Conservation (phyloP, 1,140 invertebrate species). For the Ostrea edulis region DNA sequence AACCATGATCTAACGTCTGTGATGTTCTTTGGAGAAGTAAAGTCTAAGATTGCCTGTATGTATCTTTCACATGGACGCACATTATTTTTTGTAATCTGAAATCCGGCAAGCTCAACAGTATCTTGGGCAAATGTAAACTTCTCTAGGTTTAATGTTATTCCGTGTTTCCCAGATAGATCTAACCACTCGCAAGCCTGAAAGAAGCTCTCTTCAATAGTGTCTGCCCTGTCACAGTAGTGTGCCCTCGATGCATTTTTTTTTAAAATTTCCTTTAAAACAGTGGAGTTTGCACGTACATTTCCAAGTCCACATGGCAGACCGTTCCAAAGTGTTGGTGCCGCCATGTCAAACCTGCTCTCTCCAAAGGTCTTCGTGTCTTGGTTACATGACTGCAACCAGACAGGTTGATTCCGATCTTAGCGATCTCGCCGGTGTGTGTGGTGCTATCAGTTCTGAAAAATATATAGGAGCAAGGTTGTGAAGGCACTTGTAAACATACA, state of each 20-base stretch:
- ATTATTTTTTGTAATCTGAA: constrained; percentile 55
- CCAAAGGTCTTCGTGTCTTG: no score
- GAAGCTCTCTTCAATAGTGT: constrained; percentile 56
- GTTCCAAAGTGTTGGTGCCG: no score
- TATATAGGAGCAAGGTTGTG: no score
- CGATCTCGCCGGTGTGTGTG: no score
- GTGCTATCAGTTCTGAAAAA: no score
- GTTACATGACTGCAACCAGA: no score
- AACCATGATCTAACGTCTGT: constrained; percentile 62
- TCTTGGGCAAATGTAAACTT: constrained; percentile 66
- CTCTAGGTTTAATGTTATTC: constrained; percentile 69
- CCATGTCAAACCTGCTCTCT: no score
- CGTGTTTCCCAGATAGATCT: constrained; percentile 58
- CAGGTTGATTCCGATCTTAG: no score
- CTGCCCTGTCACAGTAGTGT: constrained; percentile 53
- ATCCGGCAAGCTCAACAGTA: constrained; percentile 66
- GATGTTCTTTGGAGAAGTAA: constrained; percentile 58
- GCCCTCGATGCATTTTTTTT: constrained; percentile 67
- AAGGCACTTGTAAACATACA: no score
- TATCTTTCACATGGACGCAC: constrained; percentile 54
- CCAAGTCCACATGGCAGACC: no score
- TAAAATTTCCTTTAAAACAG: no score
- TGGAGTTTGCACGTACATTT: no score
- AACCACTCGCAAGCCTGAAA: constrained; percentile 56
- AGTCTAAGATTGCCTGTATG: constrained; percentile 54